phyloP scores from a whole-genome alignment of 1,140 invertebrate species.

The Bombus superbus region DNA sequence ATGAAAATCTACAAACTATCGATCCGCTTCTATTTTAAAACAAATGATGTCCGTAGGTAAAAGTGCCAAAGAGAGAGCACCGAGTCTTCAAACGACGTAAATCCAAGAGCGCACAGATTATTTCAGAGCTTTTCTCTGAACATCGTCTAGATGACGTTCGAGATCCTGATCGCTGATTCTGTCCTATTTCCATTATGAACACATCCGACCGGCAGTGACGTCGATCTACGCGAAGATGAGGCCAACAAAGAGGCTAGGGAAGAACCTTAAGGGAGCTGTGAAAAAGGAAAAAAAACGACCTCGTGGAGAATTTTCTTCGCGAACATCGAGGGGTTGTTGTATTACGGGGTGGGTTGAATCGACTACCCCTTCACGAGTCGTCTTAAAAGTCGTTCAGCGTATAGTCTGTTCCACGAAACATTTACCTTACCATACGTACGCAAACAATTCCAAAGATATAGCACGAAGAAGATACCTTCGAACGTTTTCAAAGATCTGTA shows the following conservation, averaged over 20 bases:
- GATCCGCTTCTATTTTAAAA: too few relatives aligned
- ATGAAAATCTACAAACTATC: too few relatives aligned
- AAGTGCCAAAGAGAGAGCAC: neutral
- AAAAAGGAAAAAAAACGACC: slow-evolving; percentile 19
- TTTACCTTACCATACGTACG: neutral
- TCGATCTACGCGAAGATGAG: neutral
- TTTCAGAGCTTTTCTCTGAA: neutral
- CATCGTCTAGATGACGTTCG: neutral
- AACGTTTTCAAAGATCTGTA: neutral
- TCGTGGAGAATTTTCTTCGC: slow-evolving; percentile 6
- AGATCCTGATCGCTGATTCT: neutral
- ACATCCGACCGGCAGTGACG: neutral
- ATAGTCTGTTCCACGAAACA: neutral
- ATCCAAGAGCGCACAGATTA: neutral
- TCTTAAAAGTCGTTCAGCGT: slow-evolving; percentile 17
- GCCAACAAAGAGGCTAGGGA: neutral
- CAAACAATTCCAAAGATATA: neutral
- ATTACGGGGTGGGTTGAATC: slow-evolving; percentile 7
- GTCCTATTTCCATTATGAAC: neutral
- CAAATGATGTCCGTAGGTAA: too few relatives aligned
- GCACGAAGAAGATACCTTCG: too few relatives aligned
- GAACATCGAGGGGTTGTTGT: slow-evolving; percentile 7
- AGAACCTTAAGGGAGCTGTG: neutral
- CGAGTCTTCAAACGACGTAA: neutral
- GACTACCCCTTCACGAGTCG: slow-evolving; percentile 12